A percentile compares a stretch with the other conserved stretches of the same genome.
Conservation (phyloP, 2,113 vertebrate genomes). For the Chionomys nivalis region DNA sequence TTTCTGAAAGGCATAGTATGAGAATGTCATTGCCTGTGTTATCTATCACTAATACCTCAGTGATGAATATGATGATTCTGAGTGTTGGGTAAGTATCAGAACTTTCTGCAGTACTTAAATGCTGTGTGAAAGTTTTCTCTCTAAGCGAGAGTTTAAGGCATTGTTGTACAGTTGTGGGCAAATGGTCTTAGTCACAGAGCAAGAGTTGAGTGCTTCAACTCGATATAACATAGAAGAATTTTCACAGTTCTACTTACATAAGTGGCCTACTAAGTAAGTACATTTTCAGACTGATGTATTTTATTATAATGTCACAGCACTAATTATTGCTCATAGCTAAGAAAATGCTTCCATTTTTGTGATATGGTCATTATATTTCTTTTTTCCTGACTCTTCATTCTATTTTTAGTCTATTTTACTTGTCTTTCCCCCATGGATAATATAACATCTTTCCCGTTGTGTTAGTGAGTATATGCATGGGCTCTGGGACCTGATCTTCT, state of each 20-base stretch:
- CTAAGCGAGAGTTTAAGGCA: not conserved
- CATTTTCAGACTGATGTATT: not conserved
- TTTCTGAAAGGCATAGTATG: not conserved
- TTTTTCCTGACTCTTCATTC: not conserved
- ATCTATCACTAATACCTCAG: not conserved
- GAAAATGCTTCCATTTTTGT: not conserved
- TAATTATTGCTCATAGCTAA: not conserved
- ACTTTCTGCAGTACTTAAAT: not conserved
- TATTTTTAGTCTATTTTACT: not conserved
- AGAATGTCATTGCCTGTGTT: not conserved
- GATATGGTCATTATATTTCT: not conserved
- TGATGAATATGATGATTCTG: not conserved
- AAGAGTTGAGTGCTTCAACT: not conserved
- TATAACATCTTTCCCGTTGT: rapidly evolving
- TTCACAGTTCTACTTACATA: not conserved
- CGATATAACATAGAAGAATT: not conserved
- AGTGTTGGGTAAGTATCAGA: not conserved
- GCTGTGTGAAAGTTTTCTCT: rapidly evolving
- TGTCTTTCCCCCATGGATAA: not conserved
- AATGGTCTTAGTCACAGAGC: not conserved
- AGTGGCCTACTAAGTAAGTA: not conserved
- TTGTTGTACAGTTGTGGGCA: not conserved
- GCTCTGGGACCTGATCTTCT: not conserved
- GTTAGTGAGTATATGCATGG: not conserved
- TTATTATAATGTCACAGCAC: not conserved